Base-by-base conservation (phyloP, 2,888 invertebrate genomes). In the Embidobia sp. region DNA sequence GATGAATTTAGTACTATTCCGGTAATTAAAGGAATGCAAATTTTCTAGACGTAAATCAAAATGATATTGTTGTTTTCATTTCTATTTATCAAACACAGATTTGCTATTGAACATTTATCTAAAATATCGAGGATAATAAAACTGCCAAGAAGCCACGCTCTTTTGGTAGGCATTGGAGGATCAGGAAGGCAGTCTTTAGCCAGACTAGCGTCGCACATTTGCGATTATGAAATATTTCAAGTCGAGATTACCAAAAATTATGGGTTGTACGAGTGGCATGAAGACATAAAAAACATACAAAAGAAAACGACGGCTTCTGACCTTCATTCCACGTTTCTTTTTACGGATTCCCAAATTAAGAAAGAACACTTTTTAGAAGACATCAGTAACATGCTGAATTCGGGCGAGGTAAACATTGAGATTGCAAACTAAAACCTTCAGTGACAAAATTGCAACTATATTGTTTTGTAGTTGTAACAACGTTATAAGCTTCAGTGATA, bases 311-410 rank as follows among this genome's bases (percentile, higher is more conserved):
- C 96, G 75, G 93, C 95, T 10, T 94, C 95, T 0, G 98, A 98
- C 81, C 92, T 95, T 82, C 95, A 96, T 86, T 96, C 95, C 79
- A 96, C 97, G 0, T 98, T 98, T 87, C 91, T 98, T 1, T 97
- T 98, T 86, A 94, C 95, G 27, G 98, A 98, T 87, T 94, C 95
- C 22, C 98, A 98, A 92, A 96, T 97, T 29, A 97, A 97, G 91
- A 95, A 97, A 89, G 97, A 98, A 90, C 94, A 94, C 0, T 98
- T 98, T 86, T 90, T 98, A 49, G 98, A 98, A 90, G 98, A 98
- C 84, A 93, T 98, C 0, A 97, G 95, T 86, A 98, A 97, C 87
- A 92, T 98, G 89, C 90, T 98, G 40, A 98, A 97, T 88, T 95
- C 96, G 0, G 98, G 98, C 1, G 98, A 98, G 91, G 96, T 87